A percentile compares a stretch with the other conserved stretches of the same genome.
These are phyloP conservation scores for Taurulus bubalis DNA, from an alignment of 2,113 vertebrate species.

Conservation along the genomic window DNA sequence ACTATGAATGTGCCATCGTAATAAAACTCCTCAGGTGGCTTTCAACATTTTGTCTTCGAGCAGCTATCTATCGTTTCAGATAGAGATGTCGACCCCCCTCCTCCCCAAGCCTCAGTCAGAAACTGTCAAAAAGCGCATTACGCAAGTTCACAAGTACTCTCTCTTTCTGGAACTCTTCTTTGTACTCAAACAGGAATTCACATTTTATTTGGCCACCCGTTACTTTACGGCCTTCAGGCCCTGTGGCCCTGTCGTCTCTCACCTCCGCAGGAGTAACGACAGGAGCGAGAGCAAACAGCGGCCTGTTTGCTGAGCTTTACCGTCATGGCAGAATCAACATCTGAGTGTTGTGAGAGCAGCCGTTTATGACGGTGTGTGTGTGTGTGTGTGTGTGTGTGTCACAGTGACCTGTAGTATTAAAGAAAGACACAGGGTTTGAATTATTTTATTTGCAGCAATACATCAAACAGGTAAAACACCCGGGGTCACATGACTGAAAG, in stretches of 20 bases:
- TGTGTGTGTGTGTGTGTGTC: slow-evolving; percentile 15
- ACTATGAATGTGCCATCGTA: not conserved
- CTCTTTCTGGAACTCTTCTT: slow-evolving; percentile 20
- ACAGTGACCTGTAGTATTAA: not conserved
- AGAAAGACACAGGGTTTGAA: slow-evolving; percentile 29
- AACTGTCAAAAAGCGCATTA: not conserved
- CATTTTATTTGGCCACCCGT: slow-evolving; percentile 37
- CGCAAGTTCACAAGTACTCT: slow-evolving; percentile 25
- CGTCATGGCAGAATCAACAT: slow-evolving; percentile 54
- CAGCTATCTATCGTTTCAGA: not conserved
- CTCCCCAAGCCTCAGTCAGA: not conserved
- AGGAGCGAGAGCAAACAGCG: slow-evolving; percentile 55
- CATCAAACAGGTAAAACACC: not conserved
- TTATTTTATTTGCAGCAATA: slow-evolving; percentile 3
- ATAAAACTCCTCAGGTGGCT: slow-evolving; percentile 5
- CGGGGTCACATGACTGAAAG: not conserved
- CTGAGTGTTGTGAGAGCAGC: slow-evolving; percentile 27
- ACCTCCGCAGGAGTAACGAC: slow-evolving; percentile 40
- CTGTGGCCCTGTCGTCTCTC: slow-evolving; percentile 36
- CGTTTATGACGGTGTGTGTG: slow-evolving; percentile 15
- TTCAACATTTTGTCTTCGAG: slow-evolving; percentile 5
- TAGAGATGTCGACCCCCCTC: not conserved
- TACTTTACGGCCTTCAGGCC: slow-evolving; percentile 27
- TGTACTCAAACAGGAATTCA: slow-evolving; percentile 51
- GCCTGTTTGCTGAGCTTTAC: slow-evolving; percentile 61